These are phyloP conservation scores for Drosophila monieri DNA, from an alignment of 2,888 invertebrate genomes.

Conservation along the genomic window DNA sequence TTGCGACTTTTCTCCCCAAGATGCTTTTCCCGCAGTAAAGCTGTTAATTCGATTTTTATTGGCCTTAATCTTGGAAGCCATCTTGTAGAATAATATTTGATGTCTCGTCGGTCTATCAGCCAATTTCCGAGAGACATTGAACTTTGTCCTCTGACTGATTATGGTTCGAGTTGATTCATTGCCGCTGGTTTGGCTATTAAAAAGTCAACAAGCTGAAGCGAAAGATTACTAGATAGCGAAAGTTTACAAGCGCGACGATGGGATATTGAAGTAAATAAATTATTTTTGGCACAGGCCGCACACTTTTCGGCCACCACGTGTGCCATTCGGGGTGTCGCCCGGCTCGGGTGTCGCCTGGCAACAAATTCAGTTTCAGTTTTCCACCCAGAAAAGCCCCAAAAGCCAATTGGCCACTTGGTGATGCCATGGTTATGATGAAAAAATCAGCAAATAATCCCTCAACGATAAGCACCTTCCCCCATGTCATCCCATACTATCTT, in stretches of 20 bases:
- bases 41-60: conserved; percentile 1
- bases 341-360: conserved; percentile 45
- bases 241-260: conserved; percentile 36
- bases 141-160: conserved; percentile 14
- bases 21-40: neutral
- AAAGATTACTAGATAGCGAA: conserved; percentile 24
- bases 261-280: conserved; percentile 51
- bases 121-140: conserved; percentile 11
- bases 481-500: neutral
- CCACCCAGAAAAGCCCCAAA: conserved; percentile 7
- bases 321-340: conserved; percentile 13
- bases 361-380: conserved; percentile 50
- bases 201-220: conserved; percentile 27
- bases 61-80: neutral
- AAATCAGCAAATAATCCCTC: conserved; percentile 41
- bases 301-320: conserved; percentile 46
- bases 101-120: neutral
- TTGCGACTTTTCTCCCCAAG: too few species aligned
- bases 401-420: conserved; percentile 29
- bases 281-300: conserved; percentile 65
- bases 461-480: conserved; percentile 21
- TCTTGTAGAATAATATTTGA: conserved; percentile 12
- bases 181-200: conserved; percentile 23
- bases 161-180: conserved; percentile 12
- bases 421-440: conserved; percentile 48